phyloP scores from a whole-genome alignment of 2,113 vertebrate genomes.

The Notiomystis cincta region DNA sequence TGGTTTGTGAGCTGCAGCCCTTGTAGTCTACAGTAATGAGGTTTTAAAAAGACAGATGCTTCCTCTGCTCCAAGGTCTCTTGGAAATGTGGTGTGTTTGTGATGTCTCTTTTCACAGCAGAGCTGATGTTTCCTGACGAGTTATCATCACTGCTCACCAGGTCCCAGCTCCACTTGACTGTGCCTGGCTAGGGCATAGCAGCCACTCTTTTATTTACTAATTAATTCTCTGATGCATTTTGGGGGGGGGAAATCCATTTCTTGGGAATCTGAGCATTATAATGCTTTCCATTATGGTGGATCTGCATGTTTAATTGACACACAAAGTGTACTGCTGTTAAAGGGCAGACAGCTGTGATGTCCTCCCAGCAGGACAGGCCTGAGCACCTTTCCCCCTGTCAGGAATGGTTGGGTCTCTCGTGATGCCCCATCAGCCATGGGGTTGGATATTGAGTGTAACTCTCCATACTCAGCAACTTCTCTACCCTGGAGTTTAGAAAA shows the following conservation, averaged over 20 bases:
- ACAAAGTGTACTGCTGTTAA: fast-evolving
- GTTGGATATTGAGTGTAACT: not conserved
- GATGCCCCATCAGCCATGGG: not conserved
- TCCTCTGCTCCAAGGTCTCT: conserved; percentile 40
- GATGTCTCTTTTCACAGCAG: conserved; percentile 3
- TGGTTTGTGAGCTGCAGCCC: conserved; percentile 22
- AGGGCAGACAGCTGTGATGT: not conserved
- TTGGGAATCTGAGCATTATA: not conserved
- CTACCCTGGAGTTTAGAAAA: not conserved
- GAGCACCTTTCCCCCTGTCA: not conserved
- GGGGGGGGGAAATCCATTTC: not conserved
- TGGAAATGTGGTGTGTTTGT: conserved; percentile 11
- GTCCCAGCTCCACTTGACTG: not conserved
- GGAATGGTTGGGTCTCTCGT: not conserved
- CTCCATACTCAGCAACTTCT: not conserved
- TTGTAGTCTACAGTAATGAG: conserved; percentile 6
- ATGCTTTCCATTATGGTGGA: not conserved
- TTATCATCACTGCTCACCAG: not conserved
- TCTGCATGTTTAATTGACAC: not conserved
- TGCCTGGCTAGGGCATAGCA: not conserved
- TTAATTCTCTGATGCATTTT: not conserved
- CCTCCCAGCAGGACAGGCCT: not conserved
- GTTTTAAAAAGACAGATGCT: conserved; percentile 54
- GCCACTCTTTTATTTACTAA: not conserved
- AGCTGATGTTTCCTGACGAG: not conserved